Base-by-base conservation (phyloP, 2,113 vertebrate genomes). In the Ramphastos sulfuratus region DNA sequence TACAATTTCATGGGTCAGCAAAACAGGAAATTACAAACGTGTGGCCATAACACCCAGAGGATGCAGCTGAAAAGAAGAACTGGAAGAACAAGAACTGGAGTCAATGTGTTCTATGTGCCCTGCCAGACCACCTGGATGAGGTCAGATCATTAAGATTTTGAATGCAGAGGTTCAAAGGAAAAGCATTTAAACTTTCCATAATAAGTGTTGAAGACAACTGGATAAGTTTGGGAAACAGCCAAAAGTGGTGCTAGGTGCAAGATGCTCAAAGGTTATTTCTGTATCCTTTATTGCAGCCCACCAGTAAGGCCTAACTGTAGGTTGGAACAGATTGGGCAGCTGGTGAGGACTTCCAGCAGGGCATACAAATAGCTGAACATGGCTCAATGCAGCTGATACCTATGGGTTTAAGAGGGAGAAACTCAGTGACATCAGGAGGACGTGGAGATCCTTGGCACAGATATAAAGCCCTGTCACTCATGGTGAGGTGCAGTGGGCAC, bases 21-120 rank as follows among this genome's bases (percentile, higher is more conserved):
- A 81, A 93, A 85, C 94, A 94, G 86, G 94, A 94, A 92, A 55
- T 61, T 55, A 54, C 0, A 10, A 77, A 31, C 4, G 39, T 9
- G 7, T 14, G 75, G 89, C 67, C 56, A 4, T 16, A 69, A 54
- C 65, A 35, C 61, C 6, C 35, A 31, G 69, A 85, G 89, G 85
- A 89, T 77, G 64, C 72, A 80, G 89, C 75, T 85, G 67, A 87
- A 61, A 58, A 87, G 9, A 7, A 81, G 31, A 67, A 2, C 67
- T 3, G 5, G 33, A 67, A 52, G 23, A 25, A 8, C 6, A 7
- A 83, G 33, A 60, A 2, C 64, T 3, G 5, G 33, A 67, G 44
- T 25, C 20, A 14, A 37, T 24, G 61, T 76, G 58, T 52, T 6
- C 0, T 4, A 4, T 3, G 12, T 23, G n/a, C 24, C 0, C 50